Evolutionary conservation across 2,797 vertebrate species (phyloP), one percentile per base, ranked within the genome.

Genomic region (Phoebastria nigripes): DNA sequence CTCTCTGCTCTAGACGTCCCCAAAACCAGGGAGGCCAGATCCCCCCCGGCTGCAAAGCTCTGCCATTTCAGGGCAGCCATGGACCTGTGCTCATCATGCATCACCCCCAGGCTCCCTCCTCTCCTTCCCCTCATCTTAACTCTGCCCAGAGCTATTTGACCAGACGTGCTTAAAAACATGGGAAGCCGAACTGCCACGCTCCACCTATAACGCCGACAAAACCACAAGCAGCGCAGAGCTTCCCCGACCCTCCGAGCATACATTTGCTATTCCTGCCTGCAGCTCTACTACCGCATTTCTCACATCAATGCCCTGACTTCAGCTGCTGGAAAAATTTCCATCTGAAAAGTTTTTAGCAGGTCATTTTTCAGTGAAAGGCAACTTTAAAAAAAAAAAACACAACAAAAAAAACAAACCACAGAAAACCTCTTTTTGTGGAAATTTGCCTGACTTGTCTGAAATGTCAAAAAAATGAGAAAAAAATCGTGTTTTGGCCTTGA

Each of bases 321-420:
- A 0, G 72, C 66, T 52, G 58, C 51, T 87, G 54, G 82, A 94
- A 94, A 89, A 79, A 77, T 58, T 76, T 83, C 65, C 46, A 86
- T 58, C 62, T 56, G 41, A 94, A 67, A 42, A 65, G 46, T 49
- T 91, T 13, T 5, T 66, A 93, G 47, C 78, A 90, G 78, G 65
- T 77, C 35, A 87, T 90, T 95, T 90, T 92, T 93, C 89, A 92
- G 73, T 47, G 25, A 76, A 93, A 66, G 58, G 74, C 35, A 89
- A 65, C 15, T 21, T 16, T 25, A 14, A 2, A 11, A 29, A 41
- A 42, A 47, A 61, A n/a, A 31, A 25, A 37, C 37, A 37, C 8
- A 37, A 37, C 41, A 41, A 37, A 37, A 41, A 41, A 12, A 41
- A 37, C 37, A 41, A 41, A 12, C 41, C 13, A 49, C 5, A 84